Evolutionary conservation across 1,140 invertebrate species (phyloP), one percentile per base, ranked within the genome.

Genomic region (Piezodorus guildinii): DNA sequence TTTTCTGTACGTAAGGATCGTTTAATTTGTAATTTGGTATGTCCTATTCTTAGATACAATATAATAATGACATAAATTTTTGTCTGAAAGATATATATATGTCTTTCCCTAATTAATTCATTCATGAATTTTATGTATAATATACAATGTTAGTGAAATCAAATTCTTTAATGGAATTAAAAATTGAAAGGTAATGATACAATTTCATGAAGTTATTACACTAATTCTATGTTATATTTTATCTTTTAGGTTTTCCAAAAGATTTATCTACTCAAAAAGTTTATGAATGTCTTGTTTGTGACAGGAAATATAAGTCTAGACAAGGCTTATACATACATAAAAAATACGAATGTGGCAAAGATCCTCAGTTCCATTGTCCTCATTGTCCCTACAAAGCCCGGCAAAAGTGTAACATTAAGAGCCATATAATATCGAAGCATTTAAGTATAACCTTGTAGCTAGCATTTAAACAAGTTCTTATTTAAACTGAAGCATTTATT

Each of bases 271-370:
- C 52, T 56, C 52, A 6, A 15, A 56, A 56, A n/a, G 23, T 23
- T 56, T 56, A 56, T 25, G 52, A 56, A 56, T 56, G 52, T 56
- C 52, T 56, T 56, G 52, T 23, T 23, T 56, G 52, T 15, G 23
- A 21, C 23, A 21, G 52, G 30, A 17, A 60, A n/a, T 43, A 60
- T 43, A 60, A 60, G 21, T 43, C 30, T 9, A 60, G 43, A 43
- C 59, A 81, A 78, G 56, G 77, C 76, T 1, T 60, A 14, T 43
- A 60, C 19, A 39, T 43, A 15, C 59, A 43, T 45, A 39, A 23
- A 16, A 39, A 45, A 19, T 60, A 56, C 27, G 52, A 56, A 56
- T 56, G 52, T 56, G 52, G 52, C 3, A 56, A 23, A 56, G 52
- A 56, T 23, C 52, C 52, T 25, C 52, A 56, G 23, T 56, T 56